phyloP scores from a whole-genome alignment of 64 coral and sea anemone species.

The Trachythela sp. region DNA sequence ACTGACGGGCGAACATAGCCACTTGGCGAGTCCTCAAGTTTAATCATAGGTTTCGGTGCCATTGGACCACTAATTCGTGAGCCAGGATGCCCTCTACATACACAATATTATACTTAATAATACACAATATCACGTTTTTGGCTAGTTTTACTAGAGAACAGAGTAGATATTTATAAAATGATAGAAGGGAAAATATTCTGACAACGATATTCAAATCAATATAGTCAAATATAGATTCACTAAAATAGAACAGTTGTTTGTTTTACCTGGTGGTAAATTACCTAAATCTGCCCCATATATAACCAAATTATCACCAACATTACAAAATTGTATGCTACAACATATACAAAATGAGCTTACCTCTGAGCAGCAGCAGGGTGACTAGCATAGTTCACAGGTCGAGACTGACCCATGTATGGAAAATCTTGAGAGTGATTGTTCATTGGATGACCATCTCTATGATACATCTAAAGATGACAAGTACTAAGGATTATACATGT shows the following conservation, averaged over 20 bases:
- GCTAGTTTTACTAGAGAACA: no score
- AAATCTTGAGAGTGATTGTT: not conserved
- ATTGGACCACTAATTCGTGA: not conserved
- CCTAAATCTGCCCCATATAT: no score
- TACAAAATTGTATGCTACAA: not conserved
- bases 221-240: no score
- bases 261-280: no score
- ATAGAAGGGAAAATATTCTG: no score
- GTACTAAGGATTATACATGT: not conserved
- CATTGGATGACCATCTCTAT: not conserved
- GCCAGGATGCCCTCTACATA: not conserved
- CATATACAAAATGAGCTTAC: no score
- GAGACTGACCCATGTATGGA: not conserved
- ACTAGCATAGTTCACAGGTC: not conserved
- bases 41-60: not conserved
- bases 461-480: not conserved
- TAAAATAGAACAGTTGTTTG: no score
- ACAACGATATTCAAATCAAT: no score
- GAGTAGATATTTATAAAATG: no score
- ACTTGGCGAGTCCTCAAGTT: slow-evolving; percentile 42
- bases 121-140: no score
- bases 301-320: no score
- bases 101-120: no score
- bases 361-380: not conserved
- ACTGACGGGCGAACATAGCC: slow-evolving; percentile 65